Evolutionary conservation across 2,888 invertebrate genomes (phyloP).

Genomic region (Acleris literana): DNA sequence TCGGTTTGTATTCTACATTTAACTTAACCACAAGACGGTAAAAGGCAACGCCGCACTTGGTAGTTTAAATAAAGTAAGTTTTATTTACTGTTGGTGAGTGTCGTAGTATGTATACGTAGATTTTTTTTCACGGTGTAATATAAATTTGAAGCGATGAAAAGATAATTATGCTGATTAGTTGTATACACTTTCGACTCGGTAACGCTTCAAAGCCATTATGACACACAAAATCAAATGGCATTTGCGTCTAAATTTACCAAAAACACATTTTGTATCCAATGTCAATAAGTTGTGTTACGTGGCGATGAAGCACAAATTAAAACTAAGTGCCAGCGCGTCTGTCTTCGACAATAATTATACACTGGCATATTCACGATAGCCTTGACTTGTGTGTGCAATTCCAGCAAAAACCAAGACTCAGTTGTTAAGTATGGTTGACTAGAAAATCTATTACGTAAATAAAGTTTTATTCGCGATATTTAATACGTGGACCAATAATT

Average conservation of each 20-base stretch:
- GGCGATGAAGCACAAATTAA: slow-evolving; percentile 7
- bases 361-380: slow-evolving; percentile 23
- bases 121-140: slow-evolving; percentile 27
- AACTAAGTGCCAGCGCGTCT: slow-evolving; percentile 3
- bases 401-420: slow-evolving; percentile 7
- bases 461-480: not conserved
- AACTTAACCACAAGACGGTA: slow-evolving; percentile 21
- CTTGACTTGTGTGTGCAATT: slow-evolving; percentile 30
- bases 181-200: slow-evolving; percentile 5
- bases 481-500: not conserved
- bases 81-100: slow-evolving; percentile 1
- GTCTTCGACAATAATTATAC: slow-evolving; percentile 30
- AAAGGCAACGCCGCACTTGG: slow-evolving; percentile 7
- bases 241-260: slow-evolving; percentile 11
- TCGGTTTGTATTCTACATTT: slow-evolving; percentile 12
- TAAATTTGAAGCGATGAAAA: slow-evolving; percentile 19
- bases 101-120: slow-evolving; percentile 9
- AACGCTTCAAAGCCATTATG: slow-evolving; percentile 9
- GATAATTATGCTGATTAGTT: slow-evolving; percentile 19
- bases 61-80: not conserved
- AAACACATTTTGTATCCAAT: slow-evolving; percentile 11
- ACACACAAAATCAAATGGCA: slow-evolving; percentile 17
- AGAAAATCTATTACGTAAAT: not conserved
- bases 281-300: slow-evolving; percentile 10
- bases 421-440: not conserved